Percentiles rank a stretch among this genome's conserved stretches.
Evolutionary conservation across 2,797 vertebrate species (phyloP).

Genomic region (Moxostoma hubbsi): DNA sequence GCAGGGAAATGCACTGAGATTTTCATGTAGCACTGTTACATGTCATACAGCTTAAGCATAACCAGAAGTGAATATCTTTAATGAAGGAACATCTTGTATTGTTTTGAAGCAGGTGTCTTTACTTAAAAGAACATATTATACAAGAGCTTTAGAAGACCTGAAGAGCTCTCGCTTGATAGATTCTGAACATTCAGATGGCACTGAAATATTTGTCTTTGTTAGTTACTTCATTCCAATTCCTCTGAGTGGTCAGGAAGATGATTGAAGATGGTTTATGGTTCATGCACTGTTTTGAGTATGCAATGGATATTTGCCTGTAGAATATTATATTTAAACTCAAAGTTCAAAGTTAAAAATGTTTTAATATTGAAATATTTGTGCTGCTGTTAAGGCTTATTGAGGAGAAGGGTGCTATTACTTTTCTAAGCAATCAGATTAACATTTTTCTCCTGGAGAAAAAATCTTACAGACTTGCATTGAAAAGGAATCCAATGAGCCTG

Average conservation of each 20-base stretch:
- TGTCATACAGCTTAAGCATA: constrained; percentile 25
- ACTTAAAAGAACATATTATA: constrained; percentile 15
- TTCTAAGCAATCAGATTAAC: too few species aligned
- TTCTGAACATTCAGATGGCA: constrained; percentile 3
- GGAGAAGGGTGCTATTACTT: too few species aligned
- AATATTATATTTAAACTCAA: background rate
- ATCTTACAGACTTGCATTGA: too few species aligned
- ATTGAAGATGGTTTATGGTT: constrained; percentile 13
- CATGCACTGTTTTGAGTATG: constrained; percentile 6
- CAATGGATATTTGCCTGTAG: constrained; percentile 11
- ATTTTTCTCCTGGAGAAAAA: too few species aligned
- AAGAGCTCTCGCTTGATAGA: constrained; percentile 7
- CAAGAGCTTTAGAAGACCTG: constrained; percentile 7
- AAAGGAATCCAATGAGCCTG: too few species aligned
- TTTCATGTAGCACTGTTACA: constrained; percentile 14
- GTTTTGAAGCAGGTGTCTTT: constrained; percentile 3
- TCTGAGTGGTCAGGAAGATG: background rate
- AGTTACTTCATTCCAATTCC: background rate
- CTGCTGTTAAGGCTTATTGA: too few species aligned
- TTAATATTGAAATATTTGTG: background rate
- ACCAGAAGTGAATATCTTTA: constrained; percentile 17
- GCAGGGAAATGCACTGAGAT: background rate
- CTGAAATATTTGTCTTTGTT: constrained; percentile 22
- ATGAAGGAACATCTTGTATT: constrained; percentile 3
- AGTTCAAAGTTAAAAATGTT: background rate